Conservation (phyloP, 2,888 invertebrate genomes). For the Calameuta filiformis region DNA sequence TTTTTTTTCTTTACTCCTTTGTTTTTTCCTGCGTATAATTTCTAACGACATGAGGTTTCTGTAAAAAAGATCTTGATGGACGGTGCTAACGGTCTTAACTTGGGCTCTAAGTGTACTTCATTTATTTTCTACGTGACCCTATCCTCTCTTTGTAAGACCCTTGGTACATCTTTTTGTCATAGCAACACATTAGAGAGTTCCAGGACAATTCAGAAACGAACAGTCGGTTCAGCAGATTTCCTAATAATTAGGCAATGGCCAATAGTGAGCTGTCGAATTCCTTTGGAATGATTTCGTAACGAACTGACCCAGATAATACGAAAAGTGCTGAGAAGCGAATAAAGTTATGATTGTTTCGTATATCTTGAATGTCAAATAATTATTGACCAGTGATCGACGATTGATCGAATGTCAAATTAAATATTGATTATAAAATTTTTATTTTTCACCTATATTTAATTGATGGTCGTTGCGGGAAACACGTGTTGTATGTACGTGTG, state of each 20-base stretch:
- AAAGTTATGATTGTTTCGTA: not conserved
- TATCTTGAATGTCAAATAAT: not conserved
- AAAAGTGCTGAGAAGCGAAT: not conserved
- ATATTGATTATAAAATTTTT: not conserved
- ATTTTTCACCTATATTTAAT: not conserved
- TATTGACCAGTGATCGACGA: not conserved
- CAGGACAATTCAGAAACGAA: not conserved
- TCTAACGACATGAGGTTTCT: not conserved
- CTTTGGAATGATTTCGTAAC: not conserved
- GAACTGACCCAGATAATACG: not conserved
- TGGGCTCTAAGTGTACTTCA: constrained; percentile 21
- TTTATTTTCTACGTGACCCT: constrained; percentile 13
- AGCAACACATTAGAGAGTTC: not conserved
- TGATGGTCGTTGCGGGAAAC: not conserved
- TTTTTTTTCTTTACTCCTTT: not conserved
- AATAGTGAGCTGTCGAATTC: not conserved
- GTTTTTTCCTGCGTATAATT: not conserved
- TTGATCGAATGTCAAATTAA: not conserved
- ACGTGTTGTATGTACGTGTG: not conserved
- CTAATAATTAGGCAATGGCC: not conserved
- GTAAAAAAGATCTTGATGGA: constrained; percentile 27
- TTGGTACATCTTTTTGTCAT: not conserved
- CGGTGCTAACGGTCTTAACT: constrained; percentile 30
- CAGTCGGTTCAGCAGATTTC: not conserved
- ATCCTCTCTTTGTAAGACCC: not conserved